Evolutionary conservation across 2,888 invertebrate genomes (phyloP).

Genomic region (Lucinisca nassula): DNA sequence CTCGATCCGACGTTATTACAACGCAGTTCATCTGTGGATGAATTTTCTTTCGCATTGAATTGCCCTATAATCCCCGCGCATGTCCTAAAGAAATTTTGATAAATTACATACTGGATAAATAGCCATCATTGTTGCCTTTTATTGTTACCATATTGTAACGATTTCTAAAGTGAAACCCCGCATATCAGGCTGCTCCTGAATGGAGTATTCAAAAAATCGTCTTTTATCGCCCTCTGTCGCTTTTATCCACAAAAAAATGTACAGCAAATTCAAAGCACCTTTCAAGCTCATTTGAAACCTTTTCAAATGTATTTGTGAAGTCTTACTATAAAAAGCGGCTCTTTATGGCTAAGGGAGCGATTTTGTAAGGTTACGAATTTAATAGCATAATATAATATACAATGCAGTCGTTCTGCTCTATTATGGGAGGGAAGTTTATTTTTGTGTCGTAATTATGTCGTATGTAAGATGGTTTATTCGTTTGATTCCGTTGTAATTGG

Average conservation of each 20-base stretch:
- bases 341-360: conserved; percentile 1
- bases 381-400: conserved; percentile 4
- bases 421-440: conserved; percentile 6
- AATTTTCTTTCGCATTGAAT: too few relatives aligned
- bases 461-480: neutral
- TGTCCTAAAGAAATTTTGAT: neutral
- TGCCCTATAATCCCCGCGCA: too few relatives aligned
- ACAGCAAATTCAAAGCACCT: conserved; percentile 52
- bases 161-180: conserved; percentile 10
- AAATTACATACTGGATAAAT: conserved; percentile 14
- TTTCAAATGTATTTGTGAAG: conserved; percentile 24
- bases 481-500: neutral
- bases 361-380: conserved; percentile 14
- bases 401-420: neutral
- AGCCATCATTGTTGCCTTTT: neutral
- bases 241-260: conserved; percentile 44
- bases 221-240: conserved; percentile 2
- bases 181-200: neutral
- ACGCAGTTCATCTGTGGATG: too few relatives aligned
- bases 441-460: neutral
- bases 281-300: conserved; percentile 60
- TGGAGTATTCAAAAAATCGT: neutral
- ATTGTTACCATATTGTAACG: conserved; percentile 7
- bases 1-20: too few relatives aligned
- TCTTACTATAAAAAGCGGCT: neutral